Base-by-base conservation (phyloP, 2,888 invertebrate species). In the Trissolcus brochymenae region DNA sequence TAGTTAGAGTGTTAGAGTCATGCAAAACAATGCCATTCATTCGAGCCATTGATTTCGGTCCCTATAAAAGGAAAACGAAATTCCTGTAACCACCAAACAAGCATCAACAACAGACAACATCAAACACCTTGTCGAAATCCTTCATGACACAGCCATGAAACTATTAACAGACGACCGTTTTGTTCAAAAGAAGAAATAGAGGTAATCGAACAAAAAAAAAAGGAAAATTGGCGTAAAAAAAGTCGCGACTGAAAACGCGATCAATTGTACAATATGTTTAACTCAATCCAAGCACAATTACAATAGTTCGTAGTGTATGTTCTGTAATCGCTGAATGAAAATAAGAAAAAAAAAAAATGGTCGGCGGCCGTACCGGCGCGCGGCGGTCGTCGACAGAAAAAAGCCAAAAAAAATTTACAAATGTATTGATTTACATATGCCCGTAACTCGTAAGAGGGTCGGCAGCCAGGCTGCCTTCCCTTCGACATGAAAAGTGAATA, bases 341-440 rank as follows among this genome's bases (percentile, higher is more conserved):
- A 71, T 67, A 72, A 75, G 62, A 80, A 76, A 77, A 79, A 80
- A 79, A 80, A 82, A 78, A 73, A 64, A 1, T 67, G 16, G 80
- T 78, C 76, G 81, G 64, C 60, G 79, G 59, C 82, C 79, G 74
- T 75, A 78, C 79, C 79, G 81, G 81, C 82, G 83, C 81, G 83
- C 82, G 82, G 81, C 80, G 81, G 79, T 80, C 79, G 80, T 81
- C 65, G 75, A 55, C 76, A 60, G 43, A 66, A 83, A 85, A 86
- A 86, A 84, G 11, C 80, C 81, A 86, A 88, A 87, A 87, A 87
- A 87, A 85, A 89, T 89, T 89, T 89, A 89, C 88, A 89, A 89
- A 89, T 88, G 87, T 89, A 89, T 89, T 89, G 89, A 88, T 89
- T 89, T 89, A 89, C 89, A 89, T 89, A 89, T 89, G 88, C 88